These are phyloP conservation scores for Pelochelys cantorii DNA, from an alignment of 2,797 vertebrate genomes.

Conservation along the genomic window DNA sequence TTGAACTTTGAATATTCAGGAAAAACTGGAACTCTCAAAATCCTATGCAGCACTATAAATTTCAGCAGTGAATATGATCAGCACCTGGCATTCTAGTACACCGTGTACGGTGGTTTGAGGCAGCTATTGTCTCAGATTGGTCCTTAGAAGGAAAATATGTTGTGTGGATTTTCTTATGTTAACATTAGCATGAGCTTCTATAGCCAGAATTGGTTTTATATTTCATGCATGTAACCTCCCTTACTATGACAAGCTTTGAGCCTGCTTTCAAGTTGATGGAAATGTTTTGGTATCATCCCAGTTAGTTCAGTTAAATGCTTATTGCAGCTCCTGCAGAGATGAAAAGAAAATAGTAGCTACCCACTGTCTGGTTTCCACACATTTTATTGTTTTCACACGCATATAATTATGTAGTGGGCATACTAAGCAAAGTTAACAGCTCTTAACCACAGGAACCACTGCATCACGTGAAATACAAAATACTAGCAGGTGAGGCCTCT, in stretches of 20 bases:
- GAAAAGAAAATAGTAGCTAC: not conserved
- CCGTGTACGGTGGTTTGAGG: not conserved
- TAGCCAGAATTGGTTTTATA: not conserved
- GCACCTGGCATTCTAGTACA: not conserved
- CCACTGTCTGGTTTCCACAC: not conserved
- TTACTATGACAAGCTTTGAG: not conserved
- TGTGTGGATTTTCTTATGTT: not conserved
- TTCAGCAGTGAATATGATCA: not conserved
- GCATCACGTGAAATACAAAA: not conserved
- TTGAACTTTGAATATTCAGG: not conserved
- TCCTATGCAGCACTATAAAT: not conserved
- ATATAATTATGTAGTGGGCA: not conserved
- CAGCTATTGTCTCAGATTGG: not conserved
- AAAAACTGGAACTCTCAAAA: not conserved
- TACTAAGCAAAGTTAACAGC: not conserved
- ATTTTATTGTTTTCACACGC: not conserved
- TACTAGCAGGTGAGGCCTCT: no score
- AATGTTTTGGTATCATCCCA: not conserved
- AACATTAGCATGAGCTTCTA: not conserved
- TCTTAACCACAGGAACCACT: not conserved
- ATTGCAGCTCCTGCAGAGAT: not conserved
- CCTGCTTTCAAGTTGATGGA: not conserved
- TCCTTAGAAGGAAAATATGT: not conserved
- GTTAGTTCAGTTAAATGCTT: not conserved
- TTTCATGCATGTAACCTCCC: not conserved